These are phyloP conservation scores for Boloria selene DNA, from an alignment of 2,888 invertebrate species.

Conservation along the genomic window DNA sequence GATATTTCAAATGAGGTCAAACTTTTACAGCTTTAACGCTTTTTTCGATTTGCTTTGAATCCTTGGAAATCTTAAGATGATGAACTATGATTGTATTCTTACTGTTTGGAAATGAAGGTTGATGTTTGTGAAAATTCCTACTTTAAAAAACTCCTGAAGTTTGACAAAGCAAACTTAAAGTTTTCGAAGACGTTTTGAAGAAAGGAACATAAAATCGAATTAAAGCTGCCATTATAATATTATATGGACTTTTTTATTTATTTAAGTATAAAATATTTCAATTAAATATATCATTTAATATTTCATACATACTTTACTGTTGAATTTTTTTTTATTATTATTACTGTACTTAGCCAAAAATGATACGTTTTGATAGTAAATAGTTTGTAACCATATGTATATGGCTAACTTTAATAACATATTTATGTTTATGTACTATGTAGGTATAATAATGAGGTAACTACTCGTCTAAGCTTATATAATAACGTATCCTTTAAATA, in stretches of 20 bases:
- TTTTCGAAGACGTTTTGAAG: not conserved
- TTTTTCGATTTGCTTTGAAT: conserved; percentile 32
- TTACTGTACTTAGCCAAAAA: too few species aligned
- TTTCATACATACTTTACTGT: too few species aligned
- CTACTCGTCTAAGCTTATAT: too few species aligned
- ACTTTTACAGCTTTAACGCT: conserved; percentile 44
- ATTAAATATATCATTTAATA: too few species aligned
- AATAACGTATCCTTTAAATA: too few species aligned
- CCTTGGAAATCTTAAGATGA: conserved; percentile 34
- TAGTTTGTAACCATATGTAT: too few species aligned
- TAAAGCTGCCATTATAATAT: not conserved
- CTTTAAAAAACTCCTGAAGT: conserved; percentile 12
- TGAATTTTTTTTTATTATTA: too few species aligned
- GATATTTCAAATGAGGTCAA: conserved; percentile 70
- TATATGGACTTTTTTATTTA: not conserved
- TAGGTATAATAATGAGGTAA: too few species aligned
- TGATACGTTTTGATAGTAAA: too few species aligned
- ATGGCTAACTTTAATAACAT: too few species aligned
- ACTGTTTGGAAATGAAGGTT: conserved; percentile 25
- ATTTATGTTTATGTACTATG: too few species aligned
- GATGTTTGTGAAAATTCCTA: conserved; percentile 16
- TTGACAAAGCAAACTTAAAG: conserved; percentile 12
- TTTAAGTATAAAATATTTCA: too few species aligned
- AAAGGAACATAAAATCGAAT: not conserved
- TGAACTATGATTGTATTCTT: conserved; percentile 35